Evolutionary conservation across 2,797 vertebrate species (phyloP).

Genomic region (Lithobates pipiens): DNA sequence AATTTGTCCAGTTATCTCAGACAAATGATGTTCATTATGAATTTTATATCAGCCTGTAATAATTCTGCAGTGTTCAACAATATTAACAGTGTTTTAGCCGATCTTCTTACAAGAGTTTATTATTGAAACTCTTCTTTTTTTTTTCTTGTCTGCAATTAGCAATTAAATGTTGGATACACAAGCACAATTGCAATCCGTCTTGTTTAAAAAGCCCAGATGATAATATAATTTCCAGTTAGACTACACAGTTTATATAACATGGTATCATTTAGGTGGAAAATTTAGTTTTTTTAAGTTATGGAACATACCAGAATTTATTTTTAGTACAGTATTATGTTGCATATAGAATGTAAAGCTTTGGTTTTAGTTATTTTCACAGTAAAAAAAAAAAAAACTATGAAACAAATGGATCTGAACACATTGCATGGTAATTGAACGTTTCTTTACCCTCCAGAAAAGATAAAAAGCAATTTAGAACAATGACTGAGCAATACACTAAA

Average conservation of each 20-base stretch:
- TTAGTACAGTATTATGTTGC: background rate
- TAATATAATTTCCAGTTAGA: background rate
- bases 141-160: slow-evolving; percentile 17
- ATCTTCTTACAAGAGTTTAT: slow-evolving; percentile 15
- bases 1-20: slow-evolving; percentile 7
- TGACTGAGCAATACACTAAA: slow-evolving; percentile 40
- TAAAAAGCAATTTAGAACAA: slow-evolving; percentile 48
- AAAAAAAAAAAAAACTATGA: background rate
- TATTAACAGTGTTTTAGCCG: slow-evolving; percentile 11
- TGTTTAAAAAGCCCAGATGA: background rate
- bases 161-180: slow-evolving; percentile 13
- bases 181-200: background rate
- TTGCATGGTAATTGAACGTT: slow-evolving; percentile 41
- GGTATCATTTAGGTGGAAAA: slow-evolving; percentile 19
- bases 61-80: slow-evolving; percentile 9
- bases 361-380: slow-evolving; percentile 1
- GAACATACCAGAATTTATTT: slow-evolving; percentile 8
- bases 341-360: background rate
- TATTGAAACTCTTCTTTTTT: background rate
- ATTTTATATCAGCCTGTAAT: slow-evolving; percentile 18
- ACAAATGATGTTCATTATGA: slow-evolving; percentile 25
- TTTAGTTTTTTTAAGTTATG: slow-evolving; percentile 1
- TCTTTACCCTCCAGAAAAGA: slow-evolving; percentile 42
- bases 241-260: background rate
- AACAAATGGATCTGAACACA: slow-evolving; percentile 35